These are phyloP conservation scores for Trichopria drosophilae DNA, from an alignment of 2,888 invertebrate species.

Conservation along the genomic window DNA sequence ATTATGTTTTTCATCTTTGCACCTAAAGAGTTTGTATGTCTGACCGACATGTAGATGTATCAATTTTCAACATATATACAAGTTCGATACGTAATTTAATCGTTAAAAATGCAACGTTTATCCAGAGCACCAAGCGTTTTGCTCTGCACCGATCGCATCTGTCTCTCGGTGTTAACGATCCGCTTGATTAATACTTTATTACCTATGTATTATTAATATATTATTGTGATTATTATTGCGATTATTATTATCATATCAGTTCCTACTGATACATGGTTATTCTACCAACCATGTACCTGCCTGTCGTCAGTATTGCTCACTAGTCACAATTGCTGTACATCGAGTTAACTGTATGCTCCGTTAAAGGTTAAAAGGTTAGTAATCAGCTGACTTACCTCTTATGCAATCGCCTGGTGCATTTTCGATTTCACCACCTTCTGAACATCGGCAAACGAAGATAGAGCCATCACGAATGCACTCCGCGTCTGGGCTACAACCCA, in stretches of 20 bases:
- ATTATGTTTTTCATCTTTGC: too few relatives aligned
- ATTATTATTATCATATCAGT: conserved; percentile 32
- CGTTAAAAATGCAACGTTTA: conserved; percentile 23
- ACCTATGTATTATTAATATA: conserved; percentile 46
- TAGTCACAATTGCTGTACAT: conserved; percentile 58
- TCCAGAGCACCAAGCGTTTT: conserved; percentile 35
- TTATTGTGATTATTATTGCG: conserved; percentile 28
- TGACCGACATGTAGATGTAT: conserved; percentile 5
- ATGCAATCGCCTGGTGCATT: conserved; percentile 76
- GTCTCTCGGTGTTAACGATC: conserved; percentile 57
- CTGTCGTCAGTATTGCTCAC: conserved; percentile 40
- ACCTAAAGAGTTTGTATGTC: too few relatives aligned
- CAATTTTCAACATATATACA: conserved; percentile 25
- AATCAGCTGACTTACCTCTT: conserved; percentile 61
- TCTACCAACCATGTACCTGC: conserved; percentile 51
- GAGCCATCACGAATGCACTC: conserved; percentile 84
- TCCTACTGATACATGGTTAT: conserved; percentile 55
- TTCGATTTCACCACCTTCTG: too few relatives aligned
- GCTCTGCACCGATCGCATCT: conserved; percentile 57
- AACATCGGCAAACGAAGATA: conserved; percentile 80
- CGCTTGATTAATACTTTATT: conserved; percentile 49
- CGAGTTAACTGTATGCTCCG: conserved; percentile 45
- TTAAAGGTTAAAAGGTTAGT: conserved; percentile 45
- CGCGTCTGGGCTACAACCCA: conserved; percentile 83
- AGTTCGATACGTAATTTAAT: conserved; percentile 15